Percentiles rank a stretch among this genome's conserved stretches.
Conservation (phyloP, 2,888 invertebrate species). For the Lutraria lutraria region DNA sequence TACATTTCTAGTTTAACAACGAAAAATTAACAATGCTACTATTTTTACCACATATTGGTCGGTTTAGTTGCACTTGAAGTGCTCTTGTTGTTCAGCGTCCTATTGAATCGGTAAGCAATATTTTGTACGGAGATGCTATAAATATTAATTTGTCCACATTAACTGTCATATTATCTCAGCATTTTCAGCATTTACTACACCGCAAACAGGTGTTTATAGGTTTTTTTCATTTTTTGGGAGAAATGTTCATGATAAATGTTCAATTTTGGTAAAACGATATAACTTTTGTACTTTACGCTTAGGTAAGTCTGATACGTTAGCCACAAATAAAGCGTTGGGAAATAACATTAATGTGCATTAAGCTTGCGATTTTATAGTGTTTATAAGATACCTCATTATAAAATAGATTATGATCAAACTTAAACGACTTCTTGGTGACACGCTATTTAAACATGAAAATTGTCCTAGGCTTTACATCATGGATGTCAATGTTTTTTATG, state of each 20-base stretch:
- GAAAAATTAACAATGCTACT: not conserved
- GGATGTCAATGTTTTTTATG: constrained; percentile 40
- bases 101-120: not conserved
- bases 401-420: constrained; percentile 41
- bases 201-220: not conserved
- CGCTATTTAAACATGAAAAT: constrained; percentile 40
- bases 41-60: not conserved
- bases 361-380: constrained; percentile 26
- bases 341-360: constrained; percentile 31
- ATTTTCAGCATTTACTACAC: not conserved
- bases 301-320: constrained; percentile 18
- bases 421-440: constrained; percentile 39
- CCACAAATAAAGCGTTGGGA: not conserved
- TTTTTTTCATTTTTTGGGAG: not conserved
- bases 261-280: constrained; percentile 11
- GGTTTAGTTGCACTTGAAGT: too few relatives aligned
- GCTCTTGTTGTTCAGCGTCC: not conserved
- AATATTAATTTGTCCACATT: not conserved
- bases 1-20: not conserved
- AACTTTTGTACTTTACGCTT: constrained; percentile 28
- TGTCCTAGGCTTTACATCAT: not conserved
- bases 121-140: not conserved
- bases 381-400: constrained; percentile 42
- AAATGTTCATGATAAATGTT: constrained; percentile 18
- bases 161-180: not conserved